Evolutionary conservation across 2,888 invertebrate genomes (phyloP).

Genomic region (Chalcosyrphus nemorum): DNA sequence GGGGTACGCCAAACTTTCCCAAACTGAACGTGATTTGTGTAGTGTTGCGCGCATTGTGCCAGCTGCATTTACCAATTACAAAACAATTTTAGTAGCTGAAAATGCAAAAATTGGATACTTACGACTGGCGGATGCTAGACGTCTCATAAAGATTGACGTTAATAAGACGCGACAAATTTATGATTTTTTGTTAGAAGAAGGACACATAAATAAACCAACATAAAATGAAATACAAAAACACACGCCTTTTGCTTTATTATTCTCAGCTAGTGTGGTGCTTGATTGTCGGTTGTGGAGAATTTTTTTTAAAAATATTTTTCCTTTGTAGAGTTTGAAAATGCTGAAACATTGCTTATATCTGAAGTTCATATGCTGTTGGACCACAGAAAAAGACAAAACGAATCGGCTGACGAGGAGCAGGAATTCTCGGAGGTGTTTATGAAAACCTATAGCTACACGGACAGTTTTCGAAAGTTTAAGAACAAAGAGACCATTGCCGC

Average conservation of each 20-base stretch:
- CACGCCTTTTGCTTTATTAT: constrained; percentile 14
- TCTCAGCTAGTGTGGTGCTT: background rate
- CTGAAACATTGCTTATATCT: constrained; percentile 97
- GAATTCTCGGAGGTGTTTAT: constrained; percentile 99
- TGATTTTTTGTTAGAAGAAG: constrained; percentile 88
- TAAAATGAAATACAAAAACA: constrained; percentile 73
- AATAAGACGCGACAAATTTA: constrained; percentile 95
- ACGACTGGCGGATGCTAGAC: constrained; percentile 90
- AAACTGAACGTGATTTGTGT: constrained; percentile 89
- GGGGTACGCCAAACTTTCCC: constrained; percentile 88
- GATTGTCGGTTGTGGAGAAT: too few species aligned
- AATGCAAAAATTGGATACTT: constrained; percentile 89
- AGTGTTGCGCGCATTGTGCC: constrained; percentile 89
- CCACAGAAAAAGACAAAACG: constrained; percentile 98
- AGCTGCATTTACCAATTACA: constrained; percentile 90
- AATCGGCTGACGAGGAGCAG: constrained; percentile 98
- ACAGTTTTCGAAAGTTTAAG: constrained; percentile 98
- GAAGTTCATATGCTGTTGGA: constrained; percentile 98
- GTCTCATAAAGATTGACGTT: constrained; percentile 95
- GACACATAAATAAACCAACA: constrained; percentile 86
- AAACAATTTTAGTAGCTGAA: constrained; percentile 88
- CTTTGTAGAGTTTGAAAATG: constrained; percentile 95
- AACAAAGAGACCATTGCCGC: constrained; percentile 99
- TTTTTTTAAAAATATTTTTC: background rate
- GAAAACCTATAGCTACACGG: constrained; percentile 98